phyloP scores from a whole-genome alignment of 2,797 vertebrate genomes.

The Manis javanica region DNA sequence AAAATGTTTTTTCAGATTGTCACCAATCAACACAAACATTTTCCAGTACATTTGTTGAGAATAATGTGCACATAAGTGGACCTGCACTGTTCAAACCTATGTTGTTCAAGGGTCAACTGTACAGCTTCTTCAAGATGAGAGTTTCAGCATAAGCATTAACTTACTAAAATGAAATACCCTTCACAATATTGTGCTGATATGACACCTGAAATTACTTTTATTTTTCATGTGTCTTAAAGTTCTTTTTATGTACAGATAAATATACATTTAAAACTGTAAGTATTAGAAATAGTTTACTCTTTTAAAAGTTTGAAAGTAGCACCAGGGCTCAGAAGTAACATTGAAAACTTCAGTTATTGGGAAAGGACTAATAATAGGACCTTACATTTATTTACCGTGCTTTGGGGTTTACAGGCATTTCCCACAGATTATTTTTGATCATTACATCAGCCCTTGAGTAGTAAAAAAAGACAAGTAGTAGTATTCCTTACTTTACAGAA shows the following conservation, averaged over 20 bases:
- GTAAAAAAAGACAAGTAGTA: not conserved
- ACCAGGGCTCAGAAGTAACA: not conserved
- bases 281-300: not conserved
- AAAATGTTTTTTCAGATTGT: no score
- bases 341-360: not conserved
- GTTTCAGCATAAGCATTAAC: not conserved
- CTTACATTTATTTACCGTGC: not conserved
- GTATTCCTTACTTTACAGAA: not conserved
- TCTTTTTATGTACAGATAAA: not conserved
- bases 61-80: no score
- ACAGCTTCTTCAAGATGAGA: not conserved
- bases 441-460: not conserved
- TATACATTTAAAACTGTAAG: not conserved
- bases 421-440: not conserved
- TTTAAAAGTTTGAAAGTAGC: not conserved
- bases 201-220: conserved; percentile 24
- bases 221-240: not conserved
- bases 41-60: no score
- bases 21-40: no score
- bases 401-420: not conserved
- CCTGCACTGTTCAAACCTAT: no score
- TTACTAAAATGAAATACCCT: conserved; percentile 20
- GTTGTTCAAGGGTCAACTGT: no score
- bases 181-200: not conserved
- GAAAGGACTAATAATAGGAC: not conserved